phyloP scores from a whole-genome alignment of 2,113 vertebrate species.

The Pungitius pungitius region DNA sequence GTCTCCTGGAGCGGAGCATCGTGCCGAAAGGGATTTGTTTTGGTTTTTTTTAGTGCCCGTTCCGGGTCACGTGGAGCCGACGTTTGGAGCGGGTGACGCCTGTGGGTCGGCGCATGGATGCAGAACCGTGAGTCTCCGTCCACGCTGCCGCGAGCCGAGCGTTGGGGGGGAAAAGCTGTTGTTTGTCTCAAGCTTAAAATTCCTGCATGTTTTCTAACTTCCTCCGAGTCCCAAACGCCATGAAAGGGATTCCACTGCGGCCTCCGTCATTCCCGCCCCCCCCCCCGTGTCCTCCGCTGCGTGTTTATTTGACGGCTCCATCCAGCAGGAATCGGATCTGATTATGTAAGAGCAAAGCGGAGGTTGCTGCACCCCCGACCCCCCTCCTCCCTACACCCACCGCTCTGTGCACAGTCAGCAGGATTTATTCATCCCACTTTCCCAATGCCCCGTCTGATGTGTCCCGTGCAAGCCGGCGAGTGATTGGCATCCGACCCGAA shows the following conservation, averaged over 20 bases:
- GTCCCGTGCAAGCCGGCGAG: conserved; percentile 17
- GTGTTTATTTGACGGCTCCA: conserved; percentile 31
- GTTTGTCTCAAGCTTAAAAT: neutral
- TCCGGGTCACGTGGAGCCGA: no score
- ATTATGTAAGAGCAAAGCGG: conserved; percentile 65
- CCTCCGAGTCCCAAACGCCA: no score
- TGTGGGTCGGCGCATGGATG: conserved; percentile 60
- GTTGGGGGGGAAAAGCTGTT: neutral
- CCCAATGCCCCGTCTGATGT: conserved; percentile 37
- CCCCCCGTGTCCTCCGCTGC: no score
- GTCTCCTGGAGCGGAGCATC: conserved; percentile 58
- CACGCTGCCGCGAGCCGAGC: neutral
- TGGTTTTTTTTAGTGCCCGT: neutral
- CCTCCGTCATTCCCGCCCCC: no score
- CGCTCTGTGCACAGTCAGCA: conserved; percentile 46
- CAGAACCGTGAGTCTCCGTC: conserved; percentile 47
- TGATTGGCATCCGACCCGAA: neutral
- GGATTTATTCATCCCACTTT: conserved; percentile 33
- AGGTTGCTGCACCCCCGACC: conserved; percentile 47
- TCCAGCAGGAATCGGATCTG: conserved; percentile 52
- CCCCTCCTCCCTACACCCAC: no score
- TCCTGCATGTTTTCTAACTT: neutral
- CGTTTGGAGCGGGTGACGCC: conserved; percentile 59
- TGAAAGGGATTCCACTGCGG: no score
- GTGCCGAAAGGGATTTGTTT: neutral